Base-by-base conservation (phyloP, 92 coral and sea anemone species). In the Desmophyllum pertusum region DNA sequence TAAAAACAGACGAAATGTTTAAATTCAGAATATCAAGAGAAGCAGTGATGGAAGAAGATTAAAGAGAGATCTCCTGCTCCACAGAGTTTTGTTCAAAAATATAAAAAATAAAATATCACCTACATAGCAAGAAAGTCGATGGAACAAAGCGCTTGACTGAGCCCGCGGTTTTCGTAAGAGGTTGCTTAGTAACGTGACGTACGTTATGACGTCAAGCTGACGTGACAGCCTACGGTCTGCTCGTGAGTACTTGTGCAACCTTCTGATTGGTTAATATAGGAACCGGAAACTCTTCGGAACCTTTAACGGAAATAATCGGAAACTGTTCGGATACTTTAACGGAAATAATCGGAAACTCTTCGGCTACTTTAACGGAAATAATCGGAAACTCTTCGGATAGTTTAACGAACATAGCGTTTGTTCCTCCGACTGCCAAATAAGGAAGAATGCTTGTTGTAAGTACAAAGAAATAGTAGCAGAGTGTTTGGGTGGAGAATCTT, bases 51-150 rank as follows among this genome's bases (percentile, higher is more conserved):
- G 83, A 62, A 46, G 63, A 80, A 48, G 73, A 33, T 46, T 77
- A 61, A 59, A 71, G 39, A 42, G 37, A 33, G 55, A 52, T 57
- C n/a, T 31, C 42, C 70, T 6, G 51, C 81, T 6, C 33, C 55
- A 43, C 66, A 61, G 33, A 50, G 43, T 45, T 73, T 73, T 73
- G 59, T 43, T 73, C 77, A 45, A 73, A 73, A 19, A 27, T 51
- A 10, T 14, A 41, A 23, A 46, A 48, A 42, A 46, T 31, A 4
- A 31, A 74, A 51, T 27, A 48, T 14, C 59, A 45, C 31, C 14
- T 74, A 29, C 14, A 31, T 45, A n/a, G 14, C 7, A 3, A 43
- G 68, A 76, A 36, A 37, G 27, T 43, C 35, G 25, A 37, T 38
- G 81, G 38, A 17, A 43, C 23, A 30, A 59, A 27, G 13, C 4